Evolutionary conservation across 2,888 invertebrate species (phyloP).

Genomic region (Drymonia ruficornis): DNA sequence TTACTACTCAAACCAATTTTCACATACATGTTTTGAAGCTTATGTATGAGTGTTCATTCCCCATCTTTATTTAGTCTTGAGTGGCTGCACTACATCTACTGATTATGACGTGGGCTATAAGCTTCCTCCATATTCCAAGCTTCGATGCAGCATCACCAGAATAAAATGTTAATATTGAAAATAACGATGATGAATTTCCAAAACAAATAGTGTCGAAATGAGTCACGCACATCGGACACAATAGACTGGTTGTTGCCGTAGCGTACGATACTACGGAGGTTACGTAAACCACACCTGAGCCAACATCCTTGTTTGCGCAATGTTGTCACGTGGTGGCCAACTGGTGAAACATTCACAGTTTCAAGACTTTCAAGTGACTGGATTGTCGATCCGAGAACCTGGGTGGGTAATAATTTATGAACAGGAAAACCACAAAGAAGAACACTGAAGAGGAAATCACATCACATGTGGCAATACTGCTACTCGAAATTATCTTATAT

Average conservation of each 20-base stretch:
- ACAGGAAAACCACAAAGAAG: background rate
- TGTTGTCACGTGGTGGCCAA: slow-evolving; percentile 34
- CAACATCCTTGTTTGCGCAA: slow-evolving; percentile 72
- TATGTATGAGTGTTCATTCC: too few species aligned
- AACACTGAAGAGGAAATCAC: background rate
- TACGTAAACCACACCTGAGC: slow-evolving; percentile 67
- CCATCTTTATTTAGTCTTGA: too few species aligned
- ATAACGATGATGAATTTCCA: slow-evolving; percentile 19
- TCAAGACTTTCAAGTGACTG: background rate
- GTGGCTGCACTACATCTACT: too few species aligned
- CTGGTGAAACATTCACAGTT: slow-evolving; percentile 5
- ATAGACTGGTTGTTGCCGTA: slow-evolving; percentile 32
- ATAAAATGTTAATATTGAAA: slow-evolving; percentile 9
- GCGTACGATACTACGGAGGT: slow-evolving; percentile 33
- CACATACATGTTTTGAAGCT: too few species aligned
- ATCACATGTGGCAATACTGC: background rate
- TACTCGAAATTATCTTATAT: too few species aligned
- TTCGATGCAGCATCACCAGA: background rate
- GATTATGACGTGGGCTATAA: background rate
- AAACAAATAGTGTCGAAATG: slow-evolving; percentile 36
- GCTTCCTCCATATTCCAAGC: background rate
- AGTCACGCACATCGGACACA: slow-evolving; percentile 31
- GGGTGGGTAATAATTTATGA: background rate
- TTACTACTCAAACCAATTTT: too few species aligned
- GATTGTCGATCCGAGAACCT: background rate